Base-by-base conservation (phyloP, 2,888 invertebrate species). In the Himalopsyche tibetana region DNA sequence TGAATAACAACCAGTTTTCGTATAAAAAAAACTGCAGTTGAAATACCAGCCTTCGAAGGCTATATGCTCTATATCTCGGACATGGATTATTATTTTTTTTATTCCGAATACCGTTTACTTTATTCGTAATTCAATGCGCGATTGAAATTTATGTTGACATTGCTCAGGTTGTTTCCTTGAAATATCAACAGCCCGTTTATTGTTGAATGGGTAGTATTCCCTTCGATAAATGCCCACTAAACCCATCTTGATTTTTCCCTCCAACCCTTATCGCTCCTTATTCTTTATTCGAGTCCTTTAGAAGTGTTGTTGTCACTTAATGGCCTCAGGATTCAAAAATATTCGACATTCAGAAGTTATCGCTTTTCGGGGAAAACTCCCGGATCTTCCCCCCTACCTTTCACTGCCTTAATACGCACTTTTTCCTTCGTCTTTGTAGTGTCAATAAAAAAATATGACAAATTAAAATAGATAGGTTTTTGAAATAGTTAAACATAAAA, bases 221-320 rank as follows among this genome's bases (percentile, higher is more conserved):
- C 63, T 19, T 28, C 63, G 28, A 63, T 63, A 63, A 63, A 19
- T 63, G 15, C 63, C 19, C 63, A 63, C 63, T 63, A 63, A 63
- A 8, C 63, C 28, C 28, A 19, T 19, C 63, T 63, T 28, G 63
- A 28, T 63, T n/a, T 19, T 63, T 11, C 45, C 15, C 19, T 11
- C 63, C n/a, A 63, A 28, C 63, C 63, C 63, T 63, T 63, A 63
- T 63, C 63, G 63, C 63, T 63, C 63, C 63, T 63, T 63, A 63
- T 19, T n/a, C 63, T 63, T 63, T 63, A 63, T 63, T 63, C 63
- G n/a, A 63, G 63, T 63, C 63, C 63, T 28, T 28, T 19, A 63
- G 63, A 63, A 63, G 63, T 63, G 63, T 63, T 63, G 63, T 63
- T 63, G 63, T 63, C 63, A 63, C 19, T 63, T 63, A 63, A 63